phyloP scores from a whole-genome alignment of 2,888 invertebrate species.

The Perithous albicinctus region DNA sequence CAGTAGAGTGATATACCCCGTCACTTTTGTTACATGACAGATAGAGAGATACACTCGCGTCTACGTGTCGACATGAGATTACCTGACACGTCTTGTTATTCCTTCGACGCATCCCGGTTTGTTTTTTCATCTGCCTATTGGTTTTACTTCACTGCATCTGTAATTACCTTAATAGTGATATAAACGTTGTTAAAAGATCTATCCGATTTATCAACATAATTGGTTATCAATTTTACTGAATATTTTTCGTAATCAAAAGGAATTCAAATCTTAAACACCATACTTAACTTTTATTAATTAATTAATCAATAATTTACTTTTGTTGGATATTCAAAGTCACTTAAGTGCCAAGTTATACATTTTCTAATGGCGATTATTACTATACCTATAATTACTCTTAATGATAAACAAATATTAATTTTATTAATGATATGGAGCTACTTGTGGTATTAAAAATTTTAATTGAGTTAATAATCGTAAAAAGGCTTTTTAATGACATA shows the following conservation, averaged over 20 bases:
- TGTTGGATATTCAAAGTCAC: no score
- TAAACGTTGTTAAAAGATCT: neutral
- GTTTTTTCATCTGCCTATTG: neutral
- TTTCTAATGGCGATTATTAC: no score
- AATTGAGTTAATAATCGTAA: no score
- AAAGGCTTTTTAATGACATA: no score
- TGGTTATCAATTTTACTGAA: neutral
- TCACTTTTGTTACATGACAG: constrained; percentile 26
- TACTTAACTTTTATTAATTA: no score
- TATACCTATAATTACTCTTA: no score
- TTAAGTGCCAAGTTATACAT: no score
- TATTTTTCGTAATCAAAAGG: neutral
- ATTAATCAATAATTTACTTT: no score
- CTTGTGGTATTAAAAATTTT: no score
- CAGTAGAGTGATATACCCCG: neutral
- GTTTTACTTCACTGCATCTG: constrained; percentile 17
- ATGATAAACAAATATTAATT: no score
- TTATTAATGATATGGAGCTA: no score
- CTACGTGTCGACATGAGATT: constrained; percentile 5
- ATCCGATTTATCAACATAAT: neutral
- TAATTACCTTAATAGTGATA: neutral
- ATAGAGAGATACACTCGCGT: constrained; percentile 8
- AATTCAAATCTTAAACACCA: neutral
- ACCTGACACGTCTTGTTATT: constrained; percentile 28
- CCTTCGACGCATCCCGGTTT: constrained; percentile 23